Evolutionary conservation across 2,797 vertebrate species (phyloP), one percentile per base, ranked within the genome.

Genomic region (Hylomyscus alleni): DNA sequence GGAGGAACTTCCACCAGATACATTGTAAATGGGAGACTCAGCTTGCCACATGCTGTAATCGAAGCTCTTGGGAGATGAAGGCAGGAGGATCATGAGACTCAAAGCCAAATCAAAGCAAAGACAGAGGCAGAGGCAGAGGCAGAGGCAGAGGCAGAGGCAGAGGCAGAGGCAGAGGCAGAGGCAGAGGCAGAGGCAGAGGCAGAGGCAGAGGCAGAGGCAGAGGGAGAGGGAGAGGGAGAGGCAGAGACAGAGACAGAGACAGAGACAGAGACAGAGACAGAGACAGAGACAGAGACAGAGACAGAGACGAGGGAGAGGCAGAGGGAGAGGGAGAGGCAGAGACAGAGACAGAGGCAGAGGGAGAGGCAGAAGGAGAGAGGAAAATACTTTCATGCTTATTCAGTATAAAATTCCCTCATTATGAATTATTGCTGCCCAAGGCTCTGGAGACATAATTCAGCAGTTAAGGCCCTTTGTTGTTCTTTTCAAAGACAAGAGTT

Each of bases 391-490:
- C 12, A 6, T 6, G 15, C 37, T 52, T 62, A 24, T 17, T 93
- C 54, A 29, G 1, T 37, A 72, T n/a, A 12, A 78, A 93, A 17
- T 15, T 31, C 60, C 47, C n/a, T 44, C 52, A 22, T 47, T 69
- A 81, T 65, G 67, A 93, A 93, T 19, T 82, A 24, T 1, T 44
- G 54, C 31, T 67, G 67, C 82, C 87, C 89, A 93, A 92, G 78
- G 34, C 34, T 69, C 65, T 87, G 34, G 31, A 72, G 84, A 37
- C 20, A 1, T 17, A 22, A 24, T 11, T 37, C 34, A 72, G 34
- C 22, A 26, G 67, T 73, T 87, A 56, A 56, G 52, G 37, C 22
- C 50, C 67, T 26, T 72, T 73, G 85, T 19, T 56, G 26, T 9
- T 73, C n/a, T 50, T 50, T n/a, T 15, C 56, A 67, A 40, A 29